These are phyloP conservation scores for Eupeodes corollae DNA, from an alignment of 1,140 invertebrate species.

Conservation along the genomic window DNA sequence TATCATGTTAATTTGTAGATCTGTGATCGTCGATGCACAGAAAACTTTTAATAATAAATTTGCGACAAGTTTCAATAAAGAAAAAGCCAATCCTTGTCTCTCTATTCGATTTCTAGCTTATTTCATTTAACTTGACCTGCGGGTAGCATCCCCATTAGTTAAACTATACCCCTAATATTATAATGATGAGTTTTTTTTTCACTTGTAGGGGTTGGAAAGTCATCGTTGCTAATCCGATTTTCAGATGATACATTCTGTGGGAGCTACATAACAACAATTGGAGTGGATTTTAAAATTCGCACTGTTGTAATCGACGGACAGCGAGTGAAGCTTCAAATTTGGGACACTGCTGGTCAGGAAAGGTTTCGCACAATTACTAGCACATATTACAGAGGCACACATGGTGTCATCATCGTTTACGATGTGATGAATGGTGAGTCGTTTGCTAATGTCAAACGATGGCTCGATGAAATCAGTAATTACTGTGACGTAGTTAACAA, in stretches of 20 bases:
- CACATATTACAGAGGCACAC: slow-evolving; percentile 95
- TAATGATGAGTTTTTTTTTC: slow-evolving; percentile 10
- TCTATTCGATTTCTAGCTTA: neutral
- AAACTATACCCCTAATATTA: neutral
- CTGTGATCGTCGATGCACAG: neutral
- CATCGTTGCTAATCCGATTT: slow-evolving; percentile 91
- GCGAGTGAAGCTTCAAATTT: slow-evolving; percentile 96
- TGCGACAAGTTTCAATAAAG: too few species aligned
- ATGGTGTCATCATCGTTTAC: slow-evolving; percentile 98
- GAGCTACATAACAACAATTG: slow-evolving; percentile 98
- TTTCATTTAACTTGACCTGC: neutral
- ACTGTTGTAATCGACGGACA: slow-evolving; percentile 91
- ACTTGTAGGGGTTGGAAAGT: slow-evolving; percentile 91
- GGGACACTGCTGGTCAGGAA: slow-evolving; percentile 86
- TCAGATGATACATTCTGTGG: slow-evolving; percentile 97
- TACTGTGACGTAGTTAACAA: slow-evolving; percentile 99
- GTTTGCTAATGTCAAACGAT: slow-evolving; percentile 96
- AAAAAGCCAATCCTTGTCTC: neutral
- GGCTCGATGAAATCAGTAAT: slow-evolving; percentile 97
- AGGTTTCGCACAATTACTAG: slow-evolving; percentile 47
- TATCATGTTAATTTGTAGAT: slow-evolving; percentile 8
- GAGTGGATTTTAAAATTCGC: slow-evolving; percentile 98
- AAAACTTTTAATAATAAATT: neutral
- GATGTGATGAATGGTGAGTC: slow-evolving; percentile 98
- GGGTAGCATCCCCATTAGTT: neutral